A percentile compares a stretch with the other conserved stretches of the same genome.
Conservation (phyloP, 92 coral and sea anemone species). For the Parazoanthus atlanticus region DNA sequence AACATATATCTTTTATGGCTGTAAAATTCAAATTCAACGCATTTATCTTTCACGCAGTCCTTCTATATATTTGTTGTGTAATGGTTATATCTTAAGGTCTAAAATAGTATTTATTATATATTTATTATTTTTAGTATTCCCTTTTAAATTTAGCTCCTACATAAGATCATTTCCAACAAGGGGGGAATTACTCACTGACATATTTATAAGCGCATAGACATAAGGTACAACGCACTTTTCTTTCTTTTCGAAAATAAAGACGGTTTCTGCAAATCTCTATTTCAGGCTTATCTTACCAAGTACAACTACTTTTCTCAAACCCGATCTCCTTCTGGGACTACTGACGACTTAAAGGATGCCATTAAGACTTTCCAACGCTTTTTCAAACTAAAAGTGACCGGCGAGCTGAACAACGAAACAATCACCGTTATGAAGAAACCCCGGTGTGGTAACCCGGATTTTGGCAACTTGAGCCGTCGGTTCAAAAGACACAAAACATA, state of each 20-base stretch:
- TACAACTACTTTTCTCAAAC: not conserved
- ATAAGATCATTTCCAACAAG: too few relatives aligned
- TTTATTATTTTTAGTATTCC: too few relatives aligned
- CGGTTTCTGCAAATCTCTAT: not conserved
- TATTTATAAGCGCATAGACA: too few relatives aligned
- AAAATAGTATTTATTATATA: too few relatives aligned
- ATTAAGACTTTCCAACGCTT: not conserved
- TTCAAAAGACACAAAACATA: not conserved
- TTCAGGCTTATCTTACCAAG: slow-evolving; percentile 1
- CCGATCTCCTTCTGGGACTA: not conserved
- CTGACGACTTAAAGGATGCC: not conserved
- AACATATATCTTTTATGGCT: too few relatives aligned
- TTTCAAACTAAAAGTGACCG: not conserved
- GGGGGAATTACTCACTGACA: too few relatives aligned
- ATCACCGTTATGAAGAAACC: not conserved
- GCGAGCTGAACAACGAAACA: not conserved
- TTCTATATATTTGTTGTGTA: too few relatives aligned
- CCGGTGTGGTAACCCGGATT: not conserved
- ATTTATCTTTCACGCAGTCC: too few relatives aligned
- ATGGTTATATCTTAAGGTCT: too few relatives aligned
- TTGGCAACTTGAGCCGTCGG: not conserved
- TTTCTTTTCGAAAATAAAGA: not conserved
- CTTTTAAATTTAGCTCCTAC: too few relatives aligned
- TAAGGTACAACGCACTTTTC: too few relatives aligned
- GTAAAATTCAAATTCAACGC: too few relatives aligned